Base-by-base conservation (phyloP, 2,797 vertebrate genomes). In the Pyrocephalus nanus region DNA sequence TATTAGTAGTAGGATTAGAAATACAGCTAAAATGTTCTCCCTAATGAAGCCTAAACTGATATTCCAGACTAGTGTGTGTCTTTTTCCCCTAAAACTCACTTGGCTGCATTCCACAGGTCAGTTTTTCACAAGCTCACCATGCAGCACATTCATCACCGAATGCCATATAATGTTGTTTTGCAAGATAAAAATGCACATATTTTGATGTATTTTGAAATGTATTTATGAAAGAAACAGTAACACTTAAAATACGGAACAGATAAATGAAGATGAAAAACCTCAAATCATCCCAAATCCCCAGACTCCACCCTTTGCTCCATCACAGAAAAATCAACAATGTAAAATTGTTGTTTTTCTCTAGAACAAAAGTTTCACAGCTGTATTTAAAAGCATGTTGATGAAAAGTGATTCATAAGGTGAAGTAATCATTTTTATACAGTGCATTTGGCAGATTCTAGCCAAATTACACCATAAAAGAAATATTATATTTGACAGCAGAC, bases 401-500 rank as follows among this genome's bases (percentile, higher is more conserved):
- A 95, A 92, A 93, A 95, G 83, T 96, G 96, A 97, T 95, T 96
- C 95, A 97, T 92, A 86, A 92, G 75, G 84, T 80, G 92, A 96
- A 95, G 93, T 96, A 97, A 94, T 92, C n/a, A 65, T 83, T 95
- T 89, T 94, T 92, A 84, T 88, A 72, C 90, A 95, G 86, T 79
- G 60, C 60, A 50, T 45, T 93, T 94, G 93, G 92, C 88, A 92
- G 65, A 74, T 79, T 91, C 58, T 43, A 74, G 36, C 78, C 43
- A 79, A 93, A 90, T 96, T 87, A 80, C 92, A 65, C 60, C 66
- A 96, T 95, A 87, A 95, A 96, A 96, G 90, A 95, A 96, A 87
- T 96, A 96, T 88, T 93, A 9, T 86, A 93, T 89, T 94, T 96
- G 78, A 94, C 86, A 89, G 83, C 64, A 74, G 73, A 90, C 34